Evolutionary conservation across 2,797 vertebrate species (phyloP).

Genomic region (Pseudotriccus pelzelni): DNA sequence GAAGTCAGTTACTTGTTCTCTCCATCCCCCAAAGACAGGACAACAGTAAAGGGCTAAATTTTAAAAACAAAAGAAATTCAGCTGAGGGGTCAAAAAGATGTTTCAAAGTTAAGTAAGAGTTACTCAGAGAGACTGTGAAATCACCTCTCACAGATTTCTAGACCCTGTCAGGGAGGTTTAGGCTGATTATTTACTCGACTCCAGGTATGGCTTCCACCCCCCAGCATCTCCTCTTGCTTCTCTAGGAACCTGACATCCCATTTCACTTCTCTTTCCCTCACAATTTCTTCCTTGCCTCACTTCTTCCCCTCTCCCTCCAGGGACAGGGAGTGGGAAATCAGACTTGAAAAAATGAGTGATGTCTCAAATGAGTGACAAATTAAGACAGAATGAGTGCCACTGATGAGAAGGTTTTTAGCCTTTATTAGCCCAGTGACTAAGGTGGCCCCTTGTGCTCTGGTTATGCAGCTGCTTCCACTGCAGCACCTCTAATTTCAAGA

Average conservation of each 20-base stretch:
- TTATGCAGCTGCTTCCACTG: neutral
- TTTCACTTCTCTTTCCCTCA: neutral
- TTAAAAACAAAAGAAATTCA: neutral
- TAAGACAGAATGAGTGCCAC: neutral
- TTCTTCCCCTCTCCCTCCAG: neutral
- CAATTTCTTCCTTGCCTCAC: neutral
- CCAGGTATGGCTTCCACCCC: neutral
- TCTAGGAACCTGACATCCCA: neutral
- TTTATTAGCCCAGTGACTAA: neutral
- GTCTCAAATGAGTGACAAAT: neutral
- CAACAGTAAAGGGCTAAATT: neutral
- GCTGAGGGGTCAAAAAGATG: neutral
- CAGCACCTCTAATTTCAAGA: neutral
- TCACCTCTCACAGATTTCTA: neutral
- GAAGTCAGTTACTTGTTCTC: neutral
- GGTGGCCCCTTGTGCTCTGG: neutral
- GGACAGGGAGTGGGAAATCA: rapidly evolving
- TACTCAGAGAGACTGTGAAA: neutral
- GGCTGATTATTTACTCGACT: neutral
- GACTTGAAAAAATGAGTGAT: neutral
- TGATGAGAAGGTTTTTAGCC: neutral
- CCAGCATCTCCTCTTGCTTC: neutral
- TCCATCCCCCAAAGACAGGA: neutral
- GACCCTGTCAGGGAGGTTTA: neutral
- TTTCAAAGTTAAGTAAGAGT: neutral